These are phyloP conservation scores for Acestrorhynchus altus DNA, from an alignment of 2,797 vertebrate species.

Conservation along the genomic window DNA sequence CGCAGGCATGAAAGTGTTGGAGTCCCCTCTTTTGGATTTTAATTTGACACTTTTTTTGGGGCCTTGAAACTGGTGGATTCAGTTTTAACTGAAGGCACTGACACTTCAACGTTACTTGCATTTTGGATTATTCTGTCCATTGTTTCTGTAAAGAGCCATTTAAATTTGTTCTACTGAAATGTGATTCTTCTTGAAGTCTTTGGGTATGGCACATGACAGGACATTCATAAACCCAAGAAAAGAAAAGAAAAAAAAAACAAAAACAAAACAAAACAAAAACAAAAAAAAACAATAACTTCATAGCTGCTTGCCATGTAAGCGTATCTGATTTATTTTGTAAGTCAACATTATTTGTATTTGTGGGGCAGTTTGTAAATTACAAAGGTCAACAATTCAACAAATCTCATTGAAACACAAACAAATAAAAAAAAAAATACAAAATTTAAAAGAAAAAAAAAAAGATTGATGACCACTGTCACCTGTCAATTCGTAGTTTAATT, in stretches of 20 bases:
- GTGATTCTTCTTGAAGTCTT: slow-evolving; percentile 79
- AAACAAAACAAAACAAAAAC: slow-evolving; percentile 36
- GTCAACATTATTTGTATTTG: slow-evolving; percentile 98
- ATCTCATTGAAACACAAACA: slow-evolving; percentile 58
- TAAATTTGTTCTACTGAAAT: slow-evolving; percentile 81
- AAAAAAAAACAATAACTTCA: slow-evolving; percentile 66
- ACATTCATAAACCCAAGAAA: slow-evolving; percentile 71
- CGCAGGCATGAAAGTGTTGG: slow-evolving; percentile 56
- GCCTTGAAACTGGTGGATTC: slow-evolving; percentile 59
- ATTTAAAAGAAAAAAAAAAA: slow-evolving; percentile 48
- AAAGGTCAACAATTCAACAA: slow-evolving; percentile 71
- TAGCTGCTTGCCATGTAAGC: slow-evolving; percentile 99
- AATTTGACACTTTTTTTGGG: slow-evolving; percentile 65
- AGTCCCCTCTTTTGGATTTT: slow-evolving; percentile 69
- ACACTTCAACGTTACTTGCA: slow-evolving; percentile 48
- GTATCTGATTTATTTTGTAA: slow-evolving; percentile 99
- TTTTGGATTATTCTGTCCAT: slow-evolving; percentile 59
- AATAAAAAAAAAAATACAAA: slow-evolving; percentile 61
- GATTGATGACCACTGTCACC: slow-evolving; percentile 69
- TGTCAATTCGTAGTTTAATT: slow-evolving; percentile 78
- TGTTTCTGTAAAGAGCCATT: slow-evolving; percentile 85
- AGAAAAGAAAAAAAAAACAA: slow-evolving; percentile 16
- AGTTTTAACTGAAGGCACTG: slow-evolving; percentile 69
- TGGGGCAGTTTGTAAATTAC: slow-evolving; percentile 99
- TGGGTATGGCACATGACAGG: slow-evolving; percentile 79